Evolutionary conservation across 1,140 invertebrate genomes (phyloP).

Genomic region (Dinoponera quadriceps): DNA sequence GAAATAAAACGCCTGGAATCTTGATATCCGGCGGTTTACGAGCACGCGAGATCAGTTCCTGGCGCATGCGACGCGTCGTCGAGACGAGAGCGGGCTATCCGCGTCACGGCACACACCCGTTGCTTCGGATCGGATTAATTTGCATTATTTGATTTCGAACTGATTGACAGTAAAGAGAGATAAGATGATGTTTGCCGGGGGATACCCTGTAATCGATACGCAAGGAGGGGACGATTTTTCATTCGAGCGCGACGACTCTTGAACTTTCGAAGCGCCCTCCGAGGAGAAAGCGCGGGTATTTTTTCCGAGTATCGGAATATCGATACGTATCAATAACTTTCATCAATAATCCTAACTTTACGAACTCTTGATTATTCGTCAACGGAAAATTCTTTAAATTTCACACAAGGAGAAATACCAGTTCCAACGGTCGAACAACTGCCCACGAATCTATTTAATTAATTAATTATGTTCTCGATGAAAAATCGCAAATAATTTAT

Average conservation of each 20-base stretch:
- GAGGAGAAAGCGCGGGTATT: neutral
- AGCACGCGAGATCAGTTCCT: conserved; percentile 16
- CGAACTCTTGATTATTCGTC: no score
- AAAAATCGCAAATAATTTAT: no score
- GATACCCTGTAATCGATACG: neutral
- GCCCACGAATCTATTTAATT: no score
- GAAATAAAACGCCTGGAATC: conserved; percentile 26
- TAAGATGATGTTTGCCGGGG: neutral
- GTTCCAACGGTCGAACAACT: no score
- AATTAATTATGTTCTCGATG: no score
- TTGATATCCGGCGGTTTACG: conserved; percentile 20
- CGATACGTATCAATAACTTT: neutral
- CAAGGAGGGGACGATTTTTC: neutral
- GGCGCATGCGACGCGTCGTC: neutral
- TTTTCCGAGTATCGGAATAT: neutral
- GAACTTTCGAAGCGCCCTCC: neutral
- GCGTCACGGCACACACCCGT: neutral
- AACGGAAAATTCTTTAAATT: no score
- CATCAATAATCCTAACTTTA: no score
- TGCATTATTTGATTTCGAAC: neutral
- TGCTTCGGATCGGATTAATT: conserved; percentile 23
- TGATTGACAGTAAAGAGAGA: neutral
- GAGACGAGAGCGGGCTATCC: neutral
- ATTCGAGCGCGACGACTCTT: neutral
- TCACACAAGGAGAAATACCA: no score